Conservation (phyloP, 2,888 invertebrate species). For the Caenorhabditis plicata region DNA sequence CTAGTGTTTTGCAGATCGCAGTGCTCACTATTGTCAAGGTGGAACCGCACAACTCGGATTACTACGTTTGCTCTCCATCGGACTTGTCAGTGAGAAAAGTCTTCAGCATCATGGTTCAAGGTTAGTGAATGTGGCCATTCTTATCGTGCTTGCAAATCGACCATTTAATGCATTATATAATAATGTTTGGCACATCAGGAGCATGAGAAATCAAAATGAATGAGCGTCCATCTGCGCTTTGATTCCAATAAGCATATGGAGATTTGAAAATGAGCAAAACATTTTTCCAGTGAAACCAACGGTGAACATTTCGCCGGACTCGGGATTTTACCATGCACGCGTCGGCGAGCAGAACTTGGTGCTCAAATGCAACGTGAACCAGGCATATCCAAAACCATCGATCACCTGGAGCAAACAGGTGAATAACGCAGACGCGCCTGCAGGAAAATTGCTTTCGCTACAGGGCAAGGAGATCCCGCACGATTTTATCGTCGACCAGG, state of each 20-base stretch:
- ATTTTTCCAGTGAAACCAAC: conserved; percentile 34
- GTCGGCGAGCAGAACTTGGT: conserved; percentile 39
- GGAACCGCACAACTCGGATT: conserved; percentile 48
- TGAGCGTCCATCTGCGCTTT: too few relatives aligned
- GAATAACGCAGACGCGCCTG: background rate
- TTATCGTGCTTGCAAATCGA: background rate
- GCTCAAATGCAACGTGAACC: conserved; percentile 45
- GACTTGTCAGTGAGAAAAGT: conserved; percentile 27
- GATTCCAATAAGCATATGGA: background rate
- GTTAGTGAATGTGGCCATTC: conserved; percentile 20
- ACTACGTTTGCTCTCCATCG: conserved; percentile 43
- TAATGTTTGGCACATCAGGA: too few relatives aligned
- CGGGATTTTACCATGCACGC: conserved; percentile 26
- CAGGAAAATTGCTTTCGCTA: background rate
- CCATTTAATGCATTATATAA: background rate
- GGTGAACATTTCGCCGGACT: conserved; percentile 31
- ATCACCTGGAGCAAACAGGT: conserved; percentile 46
- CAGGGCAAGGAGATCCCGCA: conserved; percentile 25
- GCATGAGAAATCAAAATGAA: too few relatives aligned
- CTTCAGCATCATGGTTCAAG: conserved; percentile 34
- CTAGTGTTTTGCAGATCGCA: conserved; percentile 49
- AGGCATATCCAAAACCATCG: conserved; percentile 52
- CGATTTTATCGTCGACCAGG: conserved; percentile 22
- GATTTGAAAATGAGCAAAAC: background rate
- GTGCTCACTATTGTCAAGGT: conserved; percentile 44